These are phyloP conservation scores for Galeopterus variegatus DNA, from an alignment of 2,113 vertebrate species.

Conservation along the genomic window DNA sequence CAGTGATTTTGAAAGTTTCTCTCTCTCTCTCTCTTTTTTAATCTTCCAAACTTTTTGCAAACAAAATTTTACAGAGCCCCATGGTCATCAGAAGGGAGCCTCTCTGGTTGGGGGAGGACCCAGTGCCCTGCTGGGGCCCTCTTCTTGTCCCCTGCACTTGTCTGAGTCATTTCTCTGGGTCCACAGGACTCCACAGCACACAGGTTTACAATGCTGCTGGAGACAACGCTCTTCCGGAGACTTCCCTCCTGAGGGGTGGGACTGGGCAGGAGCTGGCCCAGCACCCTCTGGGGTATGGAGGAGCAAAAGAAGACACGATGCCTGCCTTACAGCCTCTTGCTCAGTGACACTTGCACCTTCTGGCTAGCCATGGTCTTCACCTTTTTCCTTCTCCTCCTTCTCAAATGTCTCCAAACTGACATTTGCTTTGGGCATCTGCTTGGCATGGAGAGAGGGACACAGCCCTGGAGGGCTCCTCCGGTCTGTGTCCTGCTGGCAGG, in stretches of 20 bases:
- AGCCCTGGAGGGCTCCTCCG: not conserved
- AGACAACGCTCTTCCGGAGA: not conserved
- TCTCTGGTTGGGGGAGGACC: not conserved
- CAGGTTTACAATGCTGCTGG: not conserved
- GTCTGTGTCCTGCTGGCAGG: not conserved
- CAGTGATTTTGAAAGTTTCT: not conserved
- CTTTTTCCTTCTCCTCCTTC: not conserved
- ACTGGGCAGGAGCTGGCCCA: not conserved
- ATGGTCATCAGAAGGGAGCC: not conserved
- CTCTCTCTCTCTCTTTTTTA: not conserved
- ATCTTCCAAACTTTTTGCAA: not conserved
- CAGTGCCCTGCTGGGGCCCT: accelerated
- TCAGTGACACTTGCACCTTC: no score
- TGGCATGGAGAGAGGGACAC: not conserved
- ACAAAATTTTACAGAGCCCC: not conserved
- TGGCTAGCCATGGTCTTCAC: not conserved
- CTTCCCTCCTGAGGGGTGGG: not conserved
- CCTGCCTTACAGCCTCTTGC: accelerated
- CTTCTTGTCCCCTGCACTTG: not conserved
- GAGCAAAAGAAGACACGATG: not conserved
- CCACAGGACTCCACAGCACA: not conserved
- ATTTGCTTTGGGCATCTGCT: not conserved
- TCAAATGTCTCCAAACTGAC: not conserved
- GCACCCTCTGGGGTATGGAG: not conserved
- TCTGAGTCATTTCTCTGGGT: not conserved